Evolutionary conservation across 2,113 vertebrate species (phyloP).

Genomic region (Datnioides undecimradiatus): DNA sequence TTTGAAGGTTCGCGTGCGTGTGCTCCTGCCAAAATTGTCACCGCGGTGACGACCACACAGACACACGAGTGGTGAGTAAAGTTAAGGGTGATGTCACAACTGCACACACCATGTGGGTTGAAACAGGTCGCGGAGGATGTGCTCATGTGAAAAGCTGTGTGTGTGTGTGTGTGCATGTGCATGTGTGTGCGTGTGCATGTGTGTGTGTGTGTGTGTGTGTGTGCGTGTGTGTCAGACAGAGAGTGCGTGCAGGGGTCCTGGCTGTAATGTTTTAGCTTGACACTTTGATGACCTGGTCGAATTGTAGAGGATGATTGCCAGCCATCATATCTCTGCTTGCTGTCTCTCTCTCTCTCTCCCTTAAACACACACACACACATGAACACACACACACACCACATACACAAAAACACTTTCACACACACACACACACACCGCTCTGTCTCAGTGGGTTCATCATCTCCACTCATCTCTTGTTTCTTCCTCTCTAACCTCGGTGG

Average conservation of each 20-base stretch:
- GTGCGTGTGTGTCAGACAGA: neutral
- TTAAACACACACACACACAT: neutral
- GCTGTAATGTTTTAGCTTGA: constrained; percentile 52
- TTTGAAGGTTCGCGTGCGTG: neutral
- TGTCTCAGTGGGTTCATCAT: constrained; percentile 56
- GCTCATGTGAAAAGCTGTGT: too few species aligned
- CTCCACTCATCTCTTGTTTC: constrained; percentile 56
- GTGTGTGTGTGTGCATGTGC: constrained; percentile 13
- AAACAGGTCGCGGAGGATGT: too few species aligned
- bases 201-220: constrained; percentile 18
- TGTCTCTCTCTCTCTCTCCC: constrained; percentile 19
- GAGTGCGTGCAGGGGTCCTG: too few species aligned
- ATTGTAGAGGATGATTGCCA: constrained; percentile 63
- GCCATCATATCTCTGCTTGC: constrained; percentile 42
- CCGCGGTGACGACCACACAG: neutral
- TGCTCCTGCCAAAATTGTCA: neutral
- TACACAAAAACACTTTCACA: neutral
- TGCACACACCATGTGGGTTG: neutral
- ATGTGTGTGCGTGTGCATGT: neutral
- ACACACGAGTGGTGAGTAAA: neutral
- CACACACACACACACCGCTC: constrained; percentile 6
- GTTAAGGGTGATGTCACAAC: neutral
- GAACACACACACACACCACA: constrained; percentile 16
- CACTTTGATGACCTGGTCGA: constrained; percentile 60
- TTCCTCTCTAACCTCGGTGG: constrained; percentile 51